These are phyloP conservation scores for Hyla sarda DNA, from an alignment of 2,113 vertebrate genomes.

Conservation along the genomic window DNA sequence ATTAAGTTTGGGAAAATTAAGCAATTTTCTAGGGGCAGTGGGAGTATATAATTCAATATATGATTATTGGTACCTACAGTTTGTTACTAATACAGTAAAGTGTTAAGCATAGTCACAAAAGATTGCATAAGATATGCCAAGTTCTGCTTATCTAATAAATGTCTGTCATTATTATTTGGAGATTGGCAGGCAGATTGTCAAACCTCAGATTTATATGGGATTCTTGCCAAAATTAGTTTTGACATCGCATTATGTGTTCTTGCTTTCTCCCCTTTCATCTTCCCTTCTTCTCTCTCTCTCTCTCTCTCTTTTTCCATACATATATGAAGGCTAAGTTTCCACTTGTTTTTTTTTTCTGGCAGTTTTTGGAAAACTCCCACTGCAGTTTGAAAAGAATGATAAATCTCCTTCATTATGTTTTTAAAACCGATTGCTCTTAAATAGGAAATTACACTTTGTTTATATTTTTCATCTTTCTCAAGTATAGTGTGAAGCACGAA, in stretches of 20 bases:
- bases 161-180: conserved; percentile 31
- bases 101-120: neutral
- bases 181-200: conserved; percentile 35
- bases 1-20: neutral
- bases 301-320: neutral
- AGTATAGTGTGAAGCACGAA: too few relatives aligned
- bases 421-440: neutral
- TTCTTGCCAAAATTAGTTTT: conserved; percentile 24
- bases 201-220: conserved; percentile 20
- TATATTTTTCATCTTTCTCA: too few relatives aligned
- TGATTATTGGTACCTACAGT: neutral
- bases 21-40: neutral
- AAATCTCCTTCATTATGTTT: neutral
- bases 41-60: too few relatives aligned
- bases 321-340: too few relatives aligned
- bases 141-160: conserved; percentile 17
- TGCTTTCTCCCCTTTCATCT: neutral
- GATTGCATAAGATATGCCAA: neutral
- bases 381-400: too few relatives aligned
- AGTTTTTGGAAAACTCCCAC: too few relatives aligned
- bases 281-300: neutral
- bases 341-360: too few relatives aligned
- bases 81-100: neutral
- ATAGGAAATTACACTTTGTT: neutral
- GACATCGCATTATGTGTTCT: neutral